Conservation (phyloP, 2,797 vertebrate genomes). For the Melanotaenia boesemani region DNA sequence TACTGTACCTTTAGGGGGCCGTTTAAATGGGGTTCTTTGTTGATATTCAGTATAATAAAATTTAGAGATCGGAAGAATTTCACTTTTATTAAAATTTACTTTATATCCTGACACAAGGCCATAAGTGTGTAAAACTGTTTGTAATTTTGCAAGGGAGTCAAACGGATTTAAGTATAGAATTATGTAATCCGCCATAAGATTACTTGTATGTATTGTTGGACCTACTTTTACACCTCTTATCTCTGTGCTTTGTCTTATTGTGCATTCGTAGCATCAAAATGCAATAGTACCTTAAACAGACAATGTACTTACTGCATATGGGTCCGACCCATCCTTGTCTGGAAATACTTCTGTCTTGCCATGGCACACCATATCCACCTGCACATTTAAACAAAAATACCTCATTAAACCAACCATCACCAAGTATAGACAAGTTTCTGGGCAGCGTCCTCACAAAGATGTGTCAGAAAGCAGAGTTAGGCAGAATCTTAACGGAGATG, state of each 20-base stretch:
- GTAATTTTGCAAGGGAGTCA: neutral
- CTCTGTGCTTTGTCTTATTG: too few species aligned
- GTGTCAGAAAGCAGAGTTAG: too few species aligned
- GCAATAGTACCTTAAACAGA: neutral
- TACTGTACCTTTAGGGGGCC: neutral
- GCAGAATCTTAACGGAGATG: too few species aligned
- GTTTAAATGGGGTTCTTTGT: neutral
- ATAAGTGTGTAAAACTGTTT: neutral
- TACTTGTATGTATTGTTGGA: too few species aligned
- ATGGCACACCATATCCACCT: slow-evolving; percentile 95
- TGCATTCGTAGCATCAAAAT: neutral
- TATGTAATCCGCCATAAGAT: too few species aligned
- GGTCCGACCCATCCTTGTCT: slow-evolving; percentile 90
- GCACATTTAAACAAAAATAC: slow-evolving; percentile 33
- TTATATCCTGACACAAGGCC: too few species aligned
- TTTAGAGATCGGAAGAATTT: neutral
- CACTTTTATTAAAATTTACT: neutral
- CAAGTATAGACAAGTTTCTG: neutral
- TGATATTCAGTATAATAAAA: neutral
- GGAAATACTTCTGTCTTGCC: slow-evolving; percentile 94
- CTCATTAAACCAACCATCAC: neutral
- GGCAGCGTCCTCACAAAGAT: neutral
- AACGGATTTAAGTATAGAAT: neutral
- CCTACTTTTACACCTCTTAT: too few species aligned
- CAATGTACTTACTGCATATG: slow-evolving; percentile 87